Evolutionary conservation across 1,140 invertebrate genomes (phyloP).

Genomic region (Lepidurus arcticus): DNA sequence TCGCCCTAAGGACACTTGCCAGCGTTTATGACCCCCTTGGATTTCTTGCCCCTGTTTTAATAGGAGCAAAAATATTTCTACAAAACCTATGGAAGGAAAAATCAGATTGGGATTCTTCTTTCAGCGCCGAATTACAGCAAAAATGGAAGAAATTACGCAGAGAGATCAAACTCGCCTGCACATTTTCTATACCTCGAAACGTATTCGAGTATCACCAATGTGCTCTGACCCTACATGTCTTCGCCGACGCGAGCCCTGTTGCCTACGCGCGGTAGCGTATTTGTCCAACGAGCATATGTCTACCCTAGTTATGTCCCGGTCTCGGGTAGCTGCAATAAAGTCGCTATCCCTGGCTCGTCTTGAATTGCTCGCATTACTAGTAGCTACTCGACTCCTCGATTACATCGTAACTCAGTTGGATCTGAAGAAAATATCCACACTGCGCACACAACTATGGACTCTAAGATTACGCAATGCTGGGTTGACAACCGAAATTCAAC

Average conservation of each 20-base stretch:
- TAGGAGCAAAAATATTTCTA: neutral
- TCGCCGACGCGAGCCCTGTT: conserved; percentile 38
- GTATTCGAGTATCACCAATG: no score
- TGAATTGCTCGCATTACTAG: conserved; percentile 1
- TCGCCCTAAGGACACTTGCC: neutral
- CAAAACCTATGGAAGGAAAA: conserved; percentile 26
- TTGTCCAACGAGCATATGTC: conserved; percentile 29
- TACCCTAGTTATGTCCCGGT: conserved; percentile 11
- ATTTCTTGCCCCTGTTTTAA: neutral
- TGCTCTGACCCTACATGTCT: conserved; percentile 36
- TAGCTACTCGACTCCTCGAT: neutral
- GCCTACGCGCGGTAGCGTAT: conserved; percentile 39
- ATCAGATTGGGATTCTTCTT: conserved; percentile 2
- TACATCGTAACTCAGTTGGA: neutral
- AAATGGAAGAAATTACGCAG: neutral
- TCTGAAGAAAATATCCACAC: conserved; percentile 24
- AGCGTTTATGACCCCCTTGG: conserved; percentile 16
- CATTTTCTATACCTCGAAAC: neutral
- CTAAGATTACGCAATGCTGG: conserved; percentile 33
- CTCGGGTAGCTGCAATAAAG: neutral
- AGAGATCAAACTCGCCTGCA: neutral
- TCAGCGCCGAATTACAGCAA: neutral
- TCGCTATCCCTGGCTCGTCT: neutral
- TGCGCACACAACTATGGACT: conserved; percentile 33
- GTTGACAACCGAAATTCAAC: conserved; percentile 15